These are phyloP conservation scores for Lycocerus yunnanus DNA, from an alignment of 2,888 invertebrate genomes.

Conservation along the genomic window DNA sequence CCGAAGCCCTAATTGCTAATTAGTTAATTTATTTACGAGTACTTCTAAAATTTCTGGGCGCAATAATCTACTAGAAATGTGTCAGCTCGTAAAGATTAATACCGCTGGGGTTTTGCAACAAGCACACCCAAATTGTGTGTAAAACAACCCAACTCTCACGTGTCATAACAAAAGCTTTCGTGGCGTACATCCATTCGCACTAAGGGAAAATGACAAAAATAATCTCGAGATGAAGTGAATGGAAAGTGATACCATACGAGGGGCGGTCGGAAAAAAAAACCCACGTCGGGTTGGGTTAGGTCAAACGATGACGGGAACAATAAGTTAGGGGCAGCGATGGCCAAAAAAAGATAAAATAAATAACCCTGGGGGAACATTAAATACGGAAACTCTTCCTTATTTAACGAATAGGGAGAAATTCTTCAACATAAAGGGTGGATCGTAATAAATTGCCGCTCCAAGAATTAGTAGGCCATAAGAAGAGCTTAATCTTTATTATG, in stretches of 20 bases:
- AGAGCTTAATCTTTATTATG: neutral
- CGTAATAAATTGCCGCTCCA: neutral
- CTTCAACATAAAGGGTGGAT: neutral
- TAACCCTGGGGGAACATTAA: neutral
- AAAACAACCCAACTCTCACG: neutral
- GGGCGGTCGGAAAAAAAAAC: neutral
- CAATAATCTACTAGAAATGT: constrained; percentile 15
- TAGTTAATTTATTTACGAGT: constrained; percentile 34
- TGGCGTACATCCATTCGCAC: neutral
- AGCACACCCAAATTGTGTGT: neutral
- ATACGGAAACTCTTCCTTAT: neutral
- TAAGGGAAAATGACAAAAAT: neutral
- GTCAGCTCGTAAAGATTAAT: constrained; percentile 21
- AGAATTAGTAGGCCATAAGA: neutral
- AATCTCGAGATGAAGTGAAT: neutral
- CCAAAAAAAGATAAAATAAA: neutral
- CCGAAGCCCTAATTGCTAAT: constrained; percentile 33
- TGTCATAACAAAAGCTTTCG: neutral
- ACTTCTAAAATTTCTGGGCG: constrained; percentile 22
- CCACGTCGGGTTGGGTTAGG: neutral
- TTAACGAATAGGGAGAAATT: neutral
- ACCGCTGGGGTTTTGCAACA: neutral
- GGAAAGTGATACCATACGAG: neutral
- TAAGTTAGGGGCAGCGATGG: neutral
- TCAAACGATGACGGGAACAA: neutral